Base-by-base conservation (phyloP, 2,888 invertebrate species). In the Ormyrus labotus region DNA sequence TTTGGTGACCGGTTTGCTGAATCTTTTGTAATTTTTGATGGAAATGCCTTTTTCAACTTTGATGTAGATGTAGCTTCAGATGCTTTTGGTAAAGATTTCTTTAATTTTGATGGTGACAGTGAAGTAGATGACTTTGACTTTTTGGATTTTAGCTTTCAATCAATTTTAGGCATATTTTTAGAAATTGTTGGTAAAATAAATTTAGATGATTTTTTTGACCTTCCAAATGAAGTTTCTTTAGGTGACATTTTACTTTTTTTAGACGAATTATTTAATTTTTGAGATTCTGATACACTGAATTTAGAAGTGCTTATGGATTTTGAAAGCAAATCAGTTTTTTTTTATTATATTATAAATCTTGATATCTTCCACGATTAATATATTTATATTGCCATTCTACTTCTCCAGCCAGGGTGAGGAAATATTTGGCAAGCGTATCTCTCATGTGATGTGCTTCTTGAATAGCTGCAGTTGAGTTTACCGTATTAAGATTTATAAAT, bases 101-200 rank as follows among this genome's bases (percentile, higher is more conserved):
- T 80, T 8, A 5, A n/a, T 61, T 64, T 72, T 47, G 60, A 61
- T 60, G 67, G 69, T 34, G 80, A 61, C n/a, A 47, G 0, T 51
- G 10, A 13, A 57, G 51, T 67, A 53, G 19, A 13, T 13, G 13
- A 13, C 13, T 13, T 13, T 13, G 13, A 13, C 13, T 13, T 13
- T 13, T 13, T 13, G 13, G 13, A 13, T 13, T 13, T 13, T 13
- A 13, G 13, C 0, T 13, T 13, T 13, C 13, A 13, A 13, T 13
- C 63, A 19, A 80, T 71, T 61, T 82, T 77, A 19, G 82, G 80
- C 68, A 74, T 74, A 50, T 81, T 81, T 63, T 70, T 76, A 9
- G 80, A 70, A 55, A 4, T 71, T 48, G 68, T 13, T 51, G 78
- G 70, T 55, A 51, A 71, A 34, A n/a, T 55, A 34, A 58, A 34